These are phyloP conservation scores for Drosophila busckii DNA, from an alignment of 1,140 invertebrate species.

Conservation along the genomic window DNA sequence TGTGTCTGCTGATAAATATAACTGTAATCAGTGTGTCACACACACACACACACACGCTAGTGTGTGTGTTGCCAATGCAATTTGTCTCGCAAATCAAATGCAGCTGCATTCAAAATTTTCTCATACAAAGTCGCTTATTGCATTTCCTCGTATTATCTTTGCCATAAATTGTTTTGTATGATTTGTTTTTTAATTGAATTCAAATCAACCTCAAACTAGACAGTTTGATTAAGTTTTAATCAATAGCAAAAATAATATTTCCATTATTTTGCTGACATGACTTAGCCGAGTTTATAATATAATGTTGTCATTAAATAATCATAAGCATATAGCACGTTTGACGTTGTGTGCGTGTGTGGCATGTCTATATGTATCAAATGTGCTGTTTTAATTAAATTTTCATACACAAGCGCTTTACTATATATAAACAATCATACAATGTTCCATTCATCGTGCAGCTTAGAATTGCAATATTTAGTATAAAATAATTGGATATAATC, in stretches of 20 bases:
- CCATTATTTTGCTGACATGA: slow-evolving; percentile 12
- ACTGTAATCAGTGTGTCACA: slow-evolving; percentile 7
- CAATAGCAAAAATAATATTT: slow-evolving; percentile 50
- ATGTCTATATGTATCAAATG: slow-evolving; percentile 53
- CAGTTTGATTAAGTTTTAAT: slow-evolving; percentile 44
- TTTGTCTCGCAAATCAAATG: too few species aligned
- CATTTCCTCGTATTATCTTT: too few species aligned
- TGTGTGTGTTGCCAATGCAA: slow-evolving; percentile 39
- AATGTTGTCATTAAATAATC: slow-evolving; percentile 45
- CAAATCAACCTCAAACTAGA: too few species aligned
- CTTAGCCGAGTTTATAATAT: slow-evolving; percentile 12
- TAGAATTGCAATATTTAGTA: too few species aligned
- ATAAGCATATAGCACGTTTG: not conserved
- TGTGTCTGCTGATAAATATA: not conserved
- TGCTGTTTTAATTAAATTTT: slow-evolving; percentile 68
- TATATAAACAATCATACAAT: not conserved
- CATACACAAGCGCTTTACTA: slow-evolving; percentile 27
- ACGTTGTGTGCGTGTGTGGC: slow-evolving; percentile 26
- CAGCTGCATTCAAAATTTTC: too few species aligned
- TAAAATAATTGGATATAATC: too few species aligned
- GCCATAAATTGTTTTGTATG: too few species aligned
- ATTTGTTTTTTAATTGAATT: too few species aligned
- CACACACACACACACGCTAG: not conserved
- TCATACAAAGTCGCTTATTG: too few species aligned
- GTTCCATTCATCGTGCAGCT: not conserved